Conservation (phyloP, 1,140 invertebrate species). For the Doryteuthis pealeii region DNA sequence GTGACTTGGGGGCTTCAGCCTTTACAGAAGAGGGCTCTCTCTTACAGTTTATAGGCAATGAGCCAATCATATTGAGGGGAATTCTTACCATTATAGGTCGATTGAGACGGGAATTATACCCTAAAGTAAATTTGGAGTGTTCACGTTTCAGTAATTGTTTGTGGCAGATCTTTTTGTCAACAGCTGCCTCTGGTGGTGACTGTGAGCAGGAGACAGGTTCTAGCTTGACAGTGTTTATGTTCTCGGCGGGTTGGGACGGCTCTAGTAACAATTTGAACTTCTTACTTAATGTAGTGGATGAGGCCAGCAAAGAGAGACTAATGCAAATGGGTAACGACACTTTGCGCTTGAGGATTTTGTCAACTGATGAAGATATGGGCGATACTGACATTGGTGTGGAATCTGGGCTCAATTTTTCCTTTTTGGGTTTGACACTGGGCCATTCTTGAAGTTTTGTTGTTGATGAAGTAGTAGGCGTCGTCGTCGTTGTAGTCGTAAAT, state of each 20-base stretch:
- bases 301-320: background rate
- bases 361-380: background rate
- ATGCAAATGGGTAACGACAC: background rate
- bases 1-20: no score
- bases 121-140: no score
- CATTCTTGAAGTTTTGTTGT: background rate
- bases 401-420: background rate
- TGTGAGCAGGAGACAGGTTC: background rate
- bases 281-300: background rate
- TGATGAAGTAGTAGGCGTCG: background rate
- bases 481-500: background rate
- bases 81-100: no score
- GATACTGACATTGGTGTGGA: background rate
- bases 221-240: background rate
- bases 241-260: constrained; percentile 3
- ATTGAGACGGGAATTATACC: no score
- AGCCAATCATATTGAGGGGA: no score
- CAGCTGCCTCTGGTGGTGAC: background rate
- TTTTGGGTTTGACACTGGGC: background rate
- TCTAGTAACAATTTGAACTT: background rate
- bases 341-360: background rate
- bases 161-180: no score
- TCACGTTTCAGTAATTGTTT: no score
- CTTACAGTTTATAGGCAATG: no score
- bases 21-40: no score